Conservation (phyloP, 2,888 invertebrate species). For the Lissonota sp. region DNA sequence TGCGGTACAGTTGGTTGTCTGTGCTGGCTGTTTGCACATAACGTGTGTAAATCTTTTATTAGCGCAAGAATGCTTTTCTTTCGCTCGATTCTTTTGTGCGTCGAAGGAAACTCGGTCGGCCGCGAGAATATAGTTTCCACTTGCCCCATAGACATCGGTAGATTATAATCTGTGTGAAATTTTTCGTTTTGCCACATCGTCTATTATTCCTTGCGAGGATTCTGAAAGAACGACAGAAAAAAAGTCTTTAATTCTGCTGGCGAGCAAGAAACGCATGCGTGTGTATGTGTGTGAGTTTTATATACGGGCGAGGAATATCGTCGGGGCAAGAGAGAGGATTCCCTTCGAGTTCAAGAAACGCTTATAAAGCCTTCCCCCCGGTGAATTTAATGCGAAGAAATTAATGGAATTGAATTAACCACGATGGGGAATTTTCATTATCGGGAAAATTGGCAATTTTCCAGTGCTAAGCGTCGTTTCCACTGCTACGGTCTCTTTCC, state of each 20-base stretch:
- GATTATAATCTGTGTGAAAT: constrained; percentile 35
- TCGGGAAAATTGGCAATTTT: constrained; percentile 82
- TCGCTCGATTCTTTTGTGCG: constrained; percentile 30
- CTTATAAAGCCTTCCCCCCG: constrained; percentile 62
- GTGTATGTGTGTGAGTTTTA: neutral
- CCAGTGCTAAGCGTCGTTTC: constrained; percentile 77
- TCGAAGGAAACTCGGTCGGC: constrained; percentile 16
- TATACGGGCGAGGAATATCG: constrained; percentile 9
- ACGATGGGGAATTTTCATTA: constrained; percentile 81
- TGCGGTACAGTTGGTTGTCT: neutral
- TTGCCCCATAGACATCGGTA: constrained; percentile 26
- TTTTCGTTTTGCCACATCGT: constrained; percentile 15
- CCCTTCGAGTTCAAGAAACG: constrained; percentile 53
- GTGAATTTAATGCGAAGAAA: constrained; percentile 79
- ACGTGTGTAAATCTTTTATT: constrained; percentile 43
- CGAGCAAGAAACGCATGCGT: constrained; percentile 19
- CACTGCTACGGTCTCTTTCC: constrained; percentile 66
- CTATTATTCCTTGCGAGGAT: constrained; percentile 36
- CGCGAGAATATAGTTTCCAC: constrained; percentile 42
- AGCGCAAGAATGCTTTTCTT: constrained; percentile 45
- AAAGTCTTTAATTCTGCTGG: constrained; percentile 69
- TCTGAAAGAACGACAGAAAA: constrained; percentile 28
- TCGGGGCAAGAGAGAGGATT: constrained; percentile 38
- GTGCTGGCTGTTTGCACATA: constrained; percentile 10
- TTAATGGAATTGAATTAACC: constrained; percentile 81